phyloP scores from a whole-genome alignment of 2,888 invertebrate species.

The Calameuta pallipes region DNA sequence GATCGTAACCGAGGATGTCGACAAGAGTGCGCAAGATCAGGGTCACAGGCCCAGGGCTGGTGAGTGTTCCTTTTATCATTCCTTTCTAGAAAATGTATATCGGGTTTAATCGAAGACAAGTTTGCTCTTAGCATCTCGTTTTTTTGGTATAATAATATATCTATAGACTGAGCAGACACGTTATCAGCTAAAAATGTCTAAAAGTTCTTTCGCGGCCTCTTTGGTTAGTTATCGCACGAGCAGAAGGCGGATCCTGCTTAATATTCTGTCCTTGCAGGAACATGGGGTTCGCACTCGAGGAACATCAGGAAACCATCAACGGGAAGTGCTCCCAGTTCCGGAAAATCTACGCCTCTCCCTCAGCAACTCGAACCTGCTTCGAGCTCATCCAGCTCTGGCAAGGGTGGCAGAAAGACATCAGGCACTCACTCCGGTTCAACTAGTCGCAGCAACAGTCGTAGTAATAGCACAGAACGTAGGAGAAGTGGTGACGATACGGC shows the following conservation, averaged over 20 bases:
- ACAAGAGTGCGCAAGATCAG: constrained; percentile 59
- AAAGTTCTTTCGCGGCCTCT: not conserved
- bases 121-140: too few relatives aligned
- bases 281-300: constrained; percentile 60
- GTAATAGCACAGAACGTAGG: constrained; percentile 59
- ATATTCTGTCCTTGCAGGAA: constrained; percentile 41
- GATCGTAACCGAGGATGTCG: constrained; percentile 69
- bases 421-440: constrained; percentile 66
- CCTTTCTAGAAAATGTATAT: too few relatives aligned
- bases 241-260: not conserved
- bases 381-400: constrained; percentile 50
- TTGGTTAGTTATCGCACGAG: not conserved
- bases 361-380: constrained; percentile 50
- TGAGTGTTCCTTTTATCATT: constrained; percentile 66
- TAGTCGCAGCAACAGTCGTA: constrained; percentile 59
- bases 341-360: constrained; percentile 58
- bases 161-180: too few relatives aligned
- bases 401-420: constrained; percentile 51
- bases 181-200: not conserved
- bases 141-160: too few relatives aligned
- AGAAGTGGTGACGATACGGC: constrained; percentile 69
- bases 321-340: constrained; percentile 57
- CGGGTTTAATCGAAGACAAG: too few relatives aligned
- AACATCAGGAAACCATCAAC: constrained; percentile 52
- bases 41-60: constrained; percentile 73